These are phyloP conservation scores for Corythaixoides concolor DNA, from an alignment of 2,113 vertebrate genomes.

Conservation along the genomic window DNA sequence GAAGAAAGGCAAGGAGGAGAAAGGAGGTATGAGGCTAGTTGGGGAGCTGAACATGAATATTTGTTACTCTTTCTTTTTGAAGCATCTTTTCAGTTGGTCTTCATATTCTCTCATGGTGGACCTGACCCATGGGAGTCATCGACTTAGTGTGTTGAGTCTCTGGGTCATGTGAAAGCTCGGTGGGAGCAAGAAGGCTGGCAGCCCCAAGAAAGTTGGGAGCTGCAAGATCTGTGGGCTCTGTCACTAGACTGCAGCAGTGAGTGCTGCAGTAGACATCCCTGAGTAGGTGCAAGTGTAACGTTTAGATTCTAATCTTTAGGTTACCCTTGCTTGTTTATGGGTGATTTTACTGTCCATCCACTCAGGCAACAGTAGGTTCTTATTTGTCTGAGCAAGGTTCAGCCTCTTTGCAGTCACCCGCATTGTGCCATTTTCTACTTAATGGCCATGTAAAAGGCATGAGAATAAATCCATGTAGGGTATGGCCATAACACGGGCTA, in stretches of 20 bases:
- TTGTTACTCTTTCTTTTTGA: background rate
- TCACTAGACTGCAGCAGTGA: background rate
- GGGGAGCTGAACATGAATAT: background rate
- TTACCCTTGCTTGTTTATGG: background rate
- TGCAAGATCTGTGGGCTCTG: background rate
- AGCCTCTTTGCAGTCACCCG: background rate
- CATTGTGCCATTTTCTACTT: background rate
- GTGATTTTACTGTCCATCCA: background rate
- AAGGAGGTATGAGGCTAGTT: background rate
- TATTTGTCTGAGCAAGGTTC: background rate
- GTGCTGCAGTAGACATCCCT: background rate
- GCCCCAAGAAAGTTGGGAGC: background rate
- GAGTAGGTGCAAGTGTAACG: background rate
- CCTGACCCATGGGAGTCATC: background rate
- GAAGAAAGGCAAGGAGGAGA: background rate
- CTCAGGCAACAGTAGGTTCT: background rate
- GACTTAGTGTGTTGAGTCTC: background rate
- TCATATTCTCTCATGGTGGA: background rate
- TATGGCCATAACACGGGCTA: background rate
- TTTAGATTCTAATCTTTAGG: background rate
- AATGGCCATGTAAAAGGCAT: background rate
- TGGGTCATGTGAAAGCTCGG: background rate
- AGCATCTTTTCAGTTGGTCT: background rate
- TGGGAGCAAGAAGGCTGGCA: background rate
- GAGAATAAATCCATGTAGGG: background rate